These are phyloP conservation scores for Standfussiana lucernea DNA, from an alignment of 2,888 invertebrate genomes.

Conservation along the genomic window DNA sequence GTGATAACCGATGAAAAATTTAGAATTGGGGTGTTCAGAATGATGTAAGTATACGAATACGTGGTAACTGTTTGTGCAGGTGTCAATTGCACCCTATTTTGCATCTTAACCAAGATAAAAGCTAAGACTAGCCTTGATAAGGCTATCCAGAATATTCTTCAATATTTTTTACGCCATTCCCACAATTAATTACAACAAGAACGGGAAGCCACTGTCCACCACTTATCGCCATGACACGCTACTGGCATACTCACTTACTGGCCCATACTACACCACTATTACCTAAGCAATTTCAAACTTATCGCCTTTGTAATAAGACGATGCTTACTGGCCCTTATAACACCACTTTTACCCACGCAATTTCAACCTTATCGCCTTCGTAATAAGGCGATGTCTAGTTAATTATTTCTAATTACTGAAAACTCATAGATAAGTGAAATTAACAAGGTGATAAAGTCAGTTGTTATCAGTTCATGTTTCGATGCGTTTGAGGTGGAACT, in stretches of 20 bases:
- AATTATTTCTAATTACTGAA: constrained; percentile 61
- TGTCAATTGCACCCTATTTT: too few species aligned
- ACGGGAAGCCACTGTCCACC: constrained; percentile 35
- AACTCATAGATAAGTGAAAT: constrained; percentile 70
- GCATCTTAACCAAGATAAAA: neutral
- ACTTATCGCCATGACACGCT: constrained; percentile 54
- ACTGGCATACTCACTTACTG: constrained; percentile 51
- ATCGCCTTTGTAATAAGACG: constrained; percentile 10
- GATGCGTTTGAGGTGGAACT: constrained; percentile 71
- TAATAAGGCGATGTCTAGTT: constrained; percentile 21
- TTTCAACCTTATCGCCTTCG: constrained; percentile 18
- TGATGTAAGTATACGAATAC: too few species aligned
- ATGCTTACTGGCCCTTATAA: neutral
- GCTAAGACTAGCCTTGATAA: neutral
- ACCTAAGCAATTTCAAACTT: constrained; percentile 36
- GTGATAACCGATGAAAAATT: too few species aligned
- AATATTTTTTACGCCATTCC: constrained; percentile 14
- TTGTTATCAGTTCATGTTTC: constrained; percentile 69
- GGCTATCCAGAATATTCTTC: constrained; percentile 1
- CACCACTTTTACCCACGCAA: constrained; percentile 10
- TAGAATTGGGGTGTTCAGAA: too few species aligned
- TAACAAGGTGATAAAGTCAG: constrained; percentile 74
- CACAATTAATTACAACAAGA: constrained; percentile 43
- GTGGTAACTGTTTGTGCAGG: too few species aligned
- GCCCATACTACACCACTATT: constrained; percentile 1